Evolutionary conservation across 2,113 vertebrate genomes (phyloP), one percentile per base, ranked within the genome.

Genomic region (Pachypanchax playfairii): DNA sequence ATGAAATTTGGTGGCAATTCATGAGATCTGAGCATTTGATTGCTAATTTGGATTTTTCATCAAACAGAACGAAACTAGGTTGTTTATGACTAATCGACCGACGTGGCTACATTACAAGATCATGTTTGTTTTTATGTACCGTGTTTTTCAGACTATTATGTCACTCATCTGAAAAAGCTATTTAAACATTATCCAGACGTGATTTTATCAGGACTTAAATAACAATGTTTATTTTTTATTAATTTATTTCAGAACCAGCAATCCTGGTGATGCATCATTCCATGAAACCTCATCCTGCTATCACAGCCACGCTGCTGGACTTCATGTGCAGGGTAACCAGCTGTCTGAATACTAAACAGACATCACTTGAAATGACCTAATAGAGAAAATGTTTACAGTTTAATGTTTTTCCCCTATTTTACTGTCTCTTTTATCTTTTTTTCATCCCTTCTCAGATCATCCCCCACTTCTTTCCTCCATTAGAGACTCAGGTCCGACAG

Each of bases 241-340:
- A 0, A 14, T 24, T 33, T 47, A 20, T 65, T 66, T 54, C 89
- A 98, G 97, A 99, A 5, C 97, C 97, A 0, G 97, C 96, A 65
- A 99, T 99, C 75, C 82, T 99, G 69, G 97, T 99, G 73, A 99
- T 99, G 96, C 96, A 99, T 57, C 97, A 98, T 87, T 99, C 97
- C 80, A 99, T 99, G 97, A 98, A 98, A 78, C 96, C 96, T 9
- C 97, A 99, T 77, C 97, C 97, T 2, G 96, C 97, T 74, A 99
- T 99, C 91, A 99, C 97, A 0, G 97, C 97, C 80, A 99, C 97
- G 0, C 91, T 99, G 66, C 93, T 99, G 90, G 96, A 98, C 65
- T 99, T 99, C 91, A 98, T 99, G 95, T 99, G 96, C 85, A 87
- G 97, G 80, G 97, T 99, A 88, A 92, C 92, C 44, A 26, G 24